Evolutionary conservation across 2,797 vertebrate species (phyloP).

Genomic region (Sebastes hopkinsi): DNA sequence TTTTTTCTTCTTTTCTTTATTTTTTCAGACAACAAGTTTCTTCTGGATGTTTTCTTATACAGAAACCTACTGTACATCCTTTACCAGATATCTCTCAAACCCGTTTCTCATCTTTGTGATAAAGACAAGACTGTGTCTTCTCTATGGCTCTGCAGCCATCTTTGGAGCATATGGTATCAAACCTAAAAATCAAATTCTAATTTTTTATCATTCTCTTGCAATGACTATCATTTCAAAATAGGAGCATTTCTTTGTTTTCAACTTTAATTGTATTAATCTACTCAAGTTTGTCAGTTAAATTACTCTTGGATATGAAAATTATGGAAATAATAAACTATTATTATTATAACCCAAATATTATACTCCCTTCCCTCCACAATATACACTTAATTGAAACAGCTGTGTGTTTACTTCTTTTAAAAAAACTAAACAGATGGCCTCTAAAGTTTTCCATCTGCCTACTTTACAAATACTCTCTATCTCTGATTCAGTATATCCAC

Average conservation of each 20-base stretch:
- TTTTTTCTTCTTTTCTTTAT: background rate
- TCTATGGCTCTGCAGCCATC: background rate
- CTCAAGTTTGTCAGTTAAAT: background rate
- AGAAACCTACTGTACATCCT: background rate
- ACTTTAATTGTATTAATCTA: background rate
- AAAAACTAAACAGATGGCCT: background rate
- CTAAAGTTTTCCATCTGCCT: constrained; percentile 2
- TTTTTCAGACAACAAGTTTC: background rate
- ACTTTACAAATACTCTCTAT: background rate
- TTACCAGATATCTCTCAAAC: background rate
- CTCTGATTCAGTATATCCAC: background rate
- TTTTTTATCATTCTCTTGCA: background rate
- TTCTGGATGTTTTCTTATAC: background rate
- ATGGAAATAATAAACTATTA: background rate
- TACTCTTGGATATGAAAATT: background rate
- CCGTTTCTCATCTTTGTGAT: background rate
- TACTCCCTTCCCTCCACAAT: background rate
- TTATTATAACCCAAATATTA: background rate
- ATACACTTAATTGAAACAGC: background rate
- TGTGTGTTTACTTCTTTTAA: background rate
- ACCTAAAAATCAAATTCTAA: background rate
- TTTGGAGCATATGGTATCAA: background rate
- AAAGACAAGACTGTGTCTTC: background rate
- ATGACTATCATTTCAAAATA: background rate
- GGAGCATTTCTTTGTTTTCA: background rate